Conservation (phyloP, 1,140 invertebrate species). For the Drosophila tani region DNA sequence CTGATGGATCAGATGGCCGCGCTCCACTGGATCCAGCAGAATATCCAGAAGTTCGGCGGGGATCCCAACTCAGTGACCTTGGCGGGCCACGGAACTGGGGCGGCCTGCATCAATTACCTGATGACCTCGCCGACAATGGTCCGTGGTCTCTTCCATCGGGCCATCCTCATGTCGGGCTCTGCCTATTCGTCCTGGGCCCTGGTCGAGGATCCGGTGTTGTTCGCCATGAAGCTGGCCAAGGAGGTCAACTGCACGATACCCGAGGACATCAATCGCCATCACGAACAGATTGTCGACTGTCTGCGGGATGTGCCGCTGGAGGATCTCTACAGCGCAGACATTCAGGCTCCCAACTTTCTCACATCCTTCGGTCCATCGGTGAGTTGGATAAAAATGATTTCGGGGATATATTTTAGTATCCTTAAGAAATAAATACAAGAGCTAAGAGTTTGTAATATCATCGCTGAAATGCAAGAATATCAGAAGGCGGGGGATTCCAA, state of each 20-base stretch:
- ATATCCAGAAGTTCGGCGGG: slow-evolving; percentile 95
- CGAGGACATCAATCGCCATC: slow-evolving; percentile 91
- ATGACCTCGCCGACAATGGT: slow-evolving; percentile 97
- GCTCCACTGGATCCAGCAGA: slow-evolving; percentile 96
- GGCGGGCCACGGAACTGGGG: slow-evolving; percentile 96
- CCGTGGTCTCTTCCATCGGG: slow-evolving; percentile 95
- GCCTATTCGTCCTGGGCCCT: slow-evolving; percentile 97
- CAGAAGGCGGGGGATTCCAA: no score
- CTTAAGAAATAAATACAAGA: background rate
- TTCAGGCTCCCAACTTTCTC: slow-evolving; percentile 91
- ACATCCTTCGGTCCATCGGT: slow-evolving; percentile 84
- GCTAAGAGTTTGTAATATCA: background rate
- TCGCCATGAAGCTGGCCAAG: slow-evolving; percentile 93
- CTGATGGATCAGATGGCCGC: slow-evolving; percentile 97
- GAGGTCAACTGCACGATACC: slow-evolving; percentile 94
- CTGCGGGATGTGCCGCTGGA: slow-evolving; percentile 91
- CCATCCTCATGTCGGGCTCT: slow-evolving; percentile 96
- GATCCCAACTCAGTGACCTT: slow-evolving; percentile 95
- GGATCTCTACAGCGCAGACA: slow-evolving; percentile 91
- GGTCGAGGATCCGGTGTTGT: slow-evolving; percentile 94
- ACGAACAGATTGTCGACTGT: slow-evolving; percentile 93
- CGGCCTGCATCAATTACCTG: slow-evolving; percentile 97
- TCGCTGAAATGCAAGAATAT: no score
- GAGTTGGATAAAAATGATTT: slow-evolving; percentile 1
- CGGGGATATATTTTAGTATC: background rate